phyloP scores from a whole-genome alignment of 2,113 vertebrate species.

The Phycodurus eques region DNA sequence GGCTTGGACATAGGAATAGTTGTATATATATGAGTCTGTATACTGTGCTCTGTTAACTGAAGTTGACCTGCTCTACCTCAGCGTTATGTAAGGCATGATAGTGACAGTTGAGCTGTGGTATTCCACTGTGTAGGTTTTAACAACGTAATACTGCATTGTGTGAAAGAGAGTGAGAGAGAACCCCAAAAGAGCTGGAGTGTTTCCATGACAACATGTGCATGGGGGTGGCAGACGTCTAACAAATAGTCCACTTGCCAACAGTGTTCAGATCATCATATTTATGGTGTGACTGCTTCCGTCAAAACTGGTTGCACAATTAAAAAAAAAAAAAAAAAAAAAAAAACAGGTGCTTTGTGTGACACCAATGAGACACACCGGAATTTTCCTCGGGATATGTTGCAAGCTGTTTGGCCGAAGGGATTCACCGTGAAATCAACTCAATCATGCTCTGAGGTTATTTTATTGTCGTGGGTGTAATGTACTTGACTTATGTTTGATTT shows the following conservation, averaged over 20 bases:
- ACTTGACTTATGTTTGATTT: neutral
- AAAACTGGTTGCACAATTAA: neutral
- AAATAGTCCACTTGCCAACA: conserved; percentile 47
- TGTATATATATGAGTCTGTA: neutral
- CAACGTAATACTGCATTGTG: conserved; percentile 60
- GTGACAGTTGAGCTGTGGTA: conserved; percentile 52
- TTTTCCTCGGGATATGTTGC: conserved; percentile 21
- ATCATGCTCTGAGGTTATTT: neutral
- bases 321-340: neutral
- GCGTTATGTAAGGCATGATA: conserved; percentile 56
- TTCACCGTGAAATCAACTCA: conserved; percentile 20
- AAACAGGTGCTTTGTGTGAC: conserved; percentile 12
- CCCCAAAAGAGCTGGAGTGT: conserved; percentile 63
- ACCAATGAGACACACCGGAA: conserved; percentile 15
- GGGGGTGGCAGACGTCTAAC: conserved; percentile 67
- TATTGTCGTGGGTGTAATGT: neutral
- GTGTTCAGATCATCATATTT: conserved; percentile 39
- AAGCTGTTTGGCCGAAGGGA: conserved; percentile 11
- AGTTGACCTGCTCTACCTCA: conserved; percentile 43
- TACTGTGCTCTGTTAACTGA: conserved; percentile 15
- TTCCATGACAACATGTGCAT: conserved; percentile 79
- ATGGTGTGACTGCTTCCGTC: conserved; percentile 31
- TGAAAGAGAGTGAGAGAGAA: conserved; percentile 30
- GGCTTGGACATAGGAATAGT: neutral
- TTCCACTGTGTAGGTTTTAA: conserved; percentile 50